A percentile compares a stretch with the other conserved stretches of the same genome.
These are phyloP conservation scores for Peromyscus nudipes DNA, from an alignment of 2,797 vertebrate species.

Conservation along the genomic window DNA sequence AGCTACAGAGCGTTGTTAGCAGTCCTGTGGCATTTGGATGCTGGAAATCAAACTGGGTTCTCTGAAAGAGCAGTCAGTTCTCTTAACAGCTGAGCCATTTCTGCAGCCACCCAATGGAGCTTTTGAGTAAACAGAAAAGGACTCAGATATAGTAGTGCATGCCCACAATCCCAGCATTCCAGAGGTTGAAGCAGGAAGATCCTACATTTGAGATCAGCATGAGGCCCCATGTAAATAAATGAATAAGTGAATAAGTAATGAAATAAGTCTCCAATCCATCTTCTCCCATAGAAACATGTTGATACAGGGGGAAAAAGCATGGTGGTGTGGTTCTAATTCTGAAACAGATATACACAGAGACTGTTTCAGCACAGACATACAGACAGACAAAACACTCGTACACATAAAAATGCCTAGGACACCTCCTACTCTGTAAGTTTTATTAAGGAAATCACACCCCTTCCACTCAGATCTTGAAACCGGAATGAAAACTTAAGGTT, in stretches of 20 bases:
- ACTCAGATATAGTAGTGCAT: neutral
- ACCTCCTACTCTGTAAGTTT: constrained; percentile 10
- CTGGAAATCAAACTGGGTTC: neutral
- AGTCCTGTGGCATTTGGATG: neutral
- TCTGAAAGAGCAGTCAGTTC: neutral
- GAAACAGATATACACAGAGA: neutral
- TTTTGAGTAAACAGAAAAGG: constrained; percentile 57
- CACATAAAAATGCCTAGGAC: neutral
- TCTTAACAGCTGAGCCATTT: too few species aligned
- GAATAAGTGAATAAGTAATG: neutral
- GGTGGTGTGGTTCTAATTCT: neutral
- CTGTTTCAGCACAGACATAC: neutral
- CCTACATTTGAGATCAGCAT: neutral
- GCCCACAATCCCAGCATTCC: neutral
- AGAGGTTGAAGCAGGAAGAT: neutral
- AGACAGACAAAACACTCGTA: neutral
- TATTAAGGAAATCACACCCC: constrained; percentile 32
- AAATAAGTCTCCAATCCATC: constrained; percentile 28
- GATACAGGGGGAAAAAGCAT: neutral
- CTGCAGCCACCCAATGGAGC: neutral
- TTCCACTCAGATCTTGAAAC: constrained; percentile 56
- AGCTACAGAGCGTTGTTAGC: neutral
- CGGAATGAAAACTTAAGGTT: constrained; percentile 64
- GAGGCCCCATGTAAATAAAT: neutral
- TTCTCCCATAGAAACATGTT: constrained; percentile 2